Percentiles rank a stretch among this genome's conserved stretches.
phyloP scores from a whole-genome alignment of 2,797 vertebrate genomes.

The Pipistrellus pipistrellus region DNA sequence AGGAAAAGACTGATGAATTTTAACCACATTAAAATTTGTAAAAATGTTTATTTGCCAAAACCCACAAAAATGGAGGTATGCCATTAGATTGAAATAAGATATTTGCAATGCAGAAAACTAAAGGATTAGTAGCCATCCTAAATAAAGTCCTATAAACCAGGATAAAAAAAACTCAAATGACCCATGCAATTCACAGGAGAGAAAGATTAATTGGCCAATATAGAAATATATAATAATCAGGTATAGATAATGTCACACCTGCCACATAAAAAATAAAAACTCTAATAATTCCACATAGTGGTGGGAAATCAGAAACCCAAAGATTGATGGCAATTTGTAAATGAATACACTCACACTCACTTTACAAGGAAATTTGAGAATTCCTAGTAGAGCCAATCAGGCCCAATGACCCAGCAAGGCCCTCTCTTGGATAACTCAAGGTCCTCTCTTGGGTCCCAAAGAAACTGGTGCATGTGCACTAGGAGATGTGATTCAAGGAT shows the following conservation, averaged over 20 bases:
- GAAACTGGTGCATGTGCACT: background rate
- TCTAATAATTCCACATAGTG: background rate
- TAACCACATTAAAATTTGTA: conserved; percentile 19
- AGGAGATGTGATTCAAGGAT: background rate
- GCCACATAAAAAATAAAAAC: background rate
- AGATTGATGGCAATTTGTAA: background rate
- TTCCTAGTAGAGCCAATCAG: background rate
- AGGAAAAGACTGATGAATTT: background rate
- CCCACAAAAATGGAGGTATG: background rate
- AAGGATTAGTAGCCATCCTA: background rate
- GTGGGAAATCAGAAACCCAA: background rate
- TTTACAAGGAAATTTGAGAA: background rate
- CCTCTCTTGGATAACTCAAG: background rate
- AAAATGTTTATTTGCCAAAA: conserved; percentile 37
- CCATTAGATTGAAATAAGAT: background rate
- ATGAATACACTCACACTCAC: background rate
- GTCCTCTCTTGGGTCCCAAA: background rate
- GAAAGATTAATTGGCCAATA: background rate
- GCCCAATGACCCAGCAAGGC: background rate
- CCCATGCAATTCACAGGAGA: background rate
- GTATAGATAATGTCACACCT: background rate
- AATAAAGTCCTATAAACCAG: background rate
- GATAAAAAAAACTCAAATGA: background rate
- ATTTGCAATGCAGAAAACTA: background rate
- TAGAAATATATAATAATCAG: conserved; percentile 43